These are phyloP conservation scores for Hecatera dysodea DNA, from an alignment of 2,888 invertebrate species.

Conservation along the genomic window DNA sequence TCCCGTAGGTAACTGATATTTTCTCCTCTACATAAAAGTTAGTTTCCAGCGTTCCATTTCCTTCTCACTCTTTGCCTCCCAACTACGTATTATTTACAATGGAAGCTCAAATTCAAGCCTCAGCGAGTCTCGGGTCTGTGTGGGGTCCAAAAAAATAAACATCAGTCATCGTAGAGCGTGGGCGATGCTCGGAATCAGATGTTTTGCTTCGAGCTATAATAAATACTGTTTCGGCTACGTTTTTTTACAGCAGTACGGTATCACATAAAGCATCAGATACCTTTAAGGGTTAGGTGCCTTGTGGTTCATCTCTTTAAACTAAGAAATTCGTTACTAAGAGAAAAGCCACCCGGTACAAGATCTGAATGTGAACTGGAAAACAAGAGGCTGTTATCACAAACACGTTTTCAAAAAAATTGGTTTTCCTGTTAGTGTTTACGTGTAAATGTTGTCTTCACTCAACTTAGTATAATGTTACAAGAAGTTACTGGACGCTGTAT, in stretches of 20 bases:
- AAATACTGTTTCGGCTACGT: slow-evolving; percentile 18
- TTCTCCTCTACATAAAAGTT: not conserved
- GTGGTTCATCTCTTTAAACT: not conserved
- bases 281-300: not conserved
- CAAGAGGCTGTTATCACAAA: too few relatives aligned
- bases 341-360: too few relatives aligned
- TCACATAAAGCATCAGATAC: slow-evolving; percentile 1
- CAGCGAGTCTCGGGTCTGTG: slow-evolving; percentile 60
- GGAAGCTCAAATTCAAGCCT: slow-evolving; percentile 36
- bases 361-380: too few relatives aligned
- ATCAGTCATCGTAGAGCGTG: slow-evolving; percentile 66
- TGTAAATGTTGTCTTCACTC: not conserved
- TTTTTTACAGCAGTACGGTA: slow-evolving; percentile 34
- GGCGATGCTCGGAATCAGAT: slow-evolving; percentile 60
- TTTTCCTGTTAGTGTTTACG: not conserved
- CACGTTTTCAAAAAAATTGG: too few relatives aligned
- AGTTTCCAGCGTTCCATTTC: not conserved
- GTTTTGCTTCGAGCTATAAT: slow-evolving; percentile 15
- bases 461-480: slow-evolving; percentile 18
- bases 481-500: slow-evolving; percentile 12
- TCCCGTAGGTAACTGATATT: not conserved
- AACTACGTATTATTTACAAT: slow-evolving; percentile 51
- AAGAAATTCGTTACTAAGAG: too few relatives aligned
- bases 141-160: slow-evolving; percentile 74
- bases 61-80: not conserved